A percentile compares a stretch with the other conserved stretches of the same genome.
phyloP scores from a whole-genome alignment of 2,797 vertebrate species.

The Pampus argenteus region DNA sequence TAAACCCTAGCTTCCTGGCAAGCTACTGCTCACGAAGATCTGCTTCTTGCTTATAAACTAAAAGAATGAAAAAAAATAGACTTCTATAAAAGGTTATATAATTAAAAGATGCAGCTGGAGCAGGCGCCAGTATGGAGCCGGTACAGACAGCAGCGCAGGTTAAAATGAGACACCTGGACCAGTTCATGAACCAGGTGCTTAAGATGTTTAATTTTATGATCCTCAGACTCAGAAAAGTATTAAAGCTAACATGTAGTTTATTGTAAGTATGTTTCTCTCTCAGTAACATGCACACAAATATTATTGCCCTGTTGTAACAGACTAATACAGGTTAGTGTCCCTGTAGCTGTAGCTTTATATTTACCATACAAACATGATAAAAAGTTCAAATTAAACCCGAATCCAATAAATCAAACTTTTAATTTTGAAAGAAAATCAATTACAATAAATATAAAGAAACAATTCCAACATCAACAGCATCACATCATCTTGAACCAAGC shows the following conservation, averaged over 20 bases:
- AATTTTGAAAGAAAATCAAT: not conserved
- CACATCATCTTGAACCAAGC: not conserved
- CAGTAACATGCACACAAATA: not conserved
- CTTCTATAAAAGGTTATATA: not conserved
- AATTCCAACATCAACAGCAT: too few relatives aligned
- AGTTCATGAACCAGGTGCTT: not conserved
- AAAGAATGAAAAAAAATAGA: not conserved
- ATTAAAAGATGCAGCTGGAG: not conserved
- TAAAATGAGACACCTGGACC: not conserved
- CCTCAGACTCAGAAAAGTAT: not conserved
- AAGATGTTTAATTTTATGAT: not conserved
- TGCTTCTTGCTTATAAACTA: not conserved
- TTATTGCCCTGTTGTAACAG: too few relatives aligned
- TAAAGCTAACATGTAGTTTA: not conserved
- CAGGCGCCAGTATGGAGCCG: not conserved
- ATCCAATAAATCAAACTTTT: too few relatives aligned
- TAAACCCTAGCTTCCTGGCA: constrained; percentile 59
- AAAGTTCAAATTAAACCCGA: too few relatives aligned
- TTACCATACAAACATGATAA: too few relatives aligned
- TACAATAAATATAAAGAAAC: too few relatives aligned
- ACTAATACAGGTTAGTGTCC: too few relatives aligned
- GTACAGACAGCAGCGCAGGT: not conserved
- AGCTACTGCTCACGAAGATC: not conserved
- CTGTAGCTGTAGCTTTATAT: too few relatives aligned
- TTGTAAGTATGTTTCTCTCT: not conserved